Conservation (phyloP, 2,797 vertebrate genomes). For the Cossypha dichroa region DNA sequence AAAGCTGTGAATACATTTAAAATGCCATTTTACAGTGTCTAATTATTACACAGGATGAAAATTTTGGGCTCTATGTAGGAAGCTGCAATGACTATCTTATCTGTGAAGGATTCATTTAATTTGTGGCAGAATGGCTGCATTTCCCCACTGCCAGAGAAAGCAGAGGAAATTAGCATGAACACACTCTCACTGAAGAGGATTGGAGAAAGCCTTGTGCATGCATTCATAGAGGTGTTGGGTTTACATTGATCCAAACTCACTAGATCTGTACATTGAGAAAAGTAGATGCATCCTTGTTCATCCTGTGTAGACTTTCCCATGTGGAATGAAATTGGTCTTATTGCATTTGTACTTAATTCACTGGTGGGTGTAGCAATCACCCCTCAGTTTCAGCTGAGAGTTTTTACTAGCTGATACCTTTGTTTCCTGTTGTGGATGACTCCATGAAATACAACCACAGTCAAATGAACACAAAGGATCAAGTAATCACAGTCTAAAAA, state of each 20-base stretch:
- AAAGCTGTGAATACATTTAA: slow-evolving; percentile 45
- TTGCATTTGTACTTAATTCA: not conserved
- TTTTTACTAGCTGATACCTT: not conserved
- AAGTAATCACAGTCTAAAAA: not conserved
- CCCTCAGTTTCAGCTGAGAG: not conserved
- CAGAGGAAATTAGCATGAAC: not conserved
- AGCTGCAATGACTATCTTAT: slow-evolving; percentile 19
- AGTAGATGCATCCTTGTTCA: not conserved
- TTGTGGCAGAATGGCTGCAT: not conserved
- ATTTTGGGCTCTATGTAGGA: not conserved
- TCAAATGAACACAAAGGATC: not conserved
- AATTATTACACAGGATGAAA: slow-evolving; percentile 45
- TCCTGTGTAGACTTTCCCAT: not conserved
- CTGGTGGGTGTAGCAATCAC: not conserved
- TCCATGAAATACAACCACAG: not conserved
- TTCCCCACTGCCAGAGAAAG: not conserved
- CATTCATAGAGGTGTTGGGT: not conserved
- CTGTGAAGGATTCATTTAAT: slow-evolving; percentile 20
- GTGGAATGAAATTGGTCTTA: not conserved
- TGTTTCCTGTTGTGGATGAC: not conserved
- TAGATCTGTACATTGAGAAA: not conserved
- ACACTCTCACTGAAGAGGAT: not conserved
- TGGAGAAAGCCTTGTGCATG: not conserved
- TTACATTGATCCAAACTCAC: not conserved
- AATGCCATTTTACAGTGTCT: slow-evolving; percentile 35